phyloP scores from a whole-genome alignment of 37 sponge, comb jelly and placozoan species.

The Aplysina aerophoba region DNA sequence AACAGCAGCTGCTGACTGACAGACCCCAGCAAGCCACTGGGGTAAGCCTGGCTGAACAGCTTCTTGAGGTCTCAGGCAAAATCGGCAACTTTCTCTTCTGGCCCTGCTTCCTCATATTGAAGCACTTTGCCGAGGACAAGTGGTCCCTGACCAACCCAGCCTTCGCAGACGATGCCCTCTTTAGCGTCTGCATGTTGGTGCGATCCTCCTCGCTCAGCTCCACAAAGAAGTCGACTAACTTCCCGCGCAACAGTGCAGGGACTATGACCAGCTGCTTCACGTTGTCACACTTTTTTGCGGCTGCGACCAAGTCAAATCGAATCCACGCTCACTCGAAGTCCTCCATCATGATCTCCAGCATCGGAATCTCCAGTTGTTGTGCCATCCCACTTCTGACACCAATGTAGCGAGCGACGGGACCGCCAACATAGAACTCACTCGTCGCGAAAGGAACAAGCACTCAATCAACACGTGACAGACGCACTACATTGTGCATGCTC shows the following conservation, averaged over 20 bases:
- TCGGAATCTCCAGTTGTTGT: not conserved
- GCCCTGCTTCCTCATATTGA: constrained; percentile 3
- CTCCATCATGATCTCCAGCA: constrained; percentile 35
- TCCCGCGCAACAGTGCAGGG: constrained; percentile 51
- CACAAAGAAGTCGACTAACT: constrained; percentile 31
- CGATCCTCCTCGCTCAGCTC: constrained; percentile 5
- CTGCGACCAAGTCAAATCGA: constrained; percentile 42
- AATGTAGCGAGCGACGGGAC: no score
- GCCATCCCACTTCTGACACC: not conserved
- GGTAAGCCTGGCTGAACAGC: not conserved
- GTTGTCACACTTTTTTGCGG: constrained; percentile 47
- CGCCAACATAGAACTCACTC: no score
- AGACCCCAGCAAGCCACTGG: not conserved
- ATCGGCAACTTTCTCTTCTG: constrained; percentile 27
- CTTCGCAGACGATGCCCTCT: not conserved
- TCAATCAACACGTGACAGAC: no score
- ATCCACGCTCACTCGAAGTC: constrained; percentile 44
- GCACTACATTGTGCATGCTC: no score
- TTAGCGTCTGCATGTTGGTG: not conserved
- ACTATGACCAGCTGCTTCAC: constrained; percentile 40
- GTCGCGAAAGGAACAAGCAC: no score
- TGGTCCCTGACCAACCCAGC: constrained; percentile 31
- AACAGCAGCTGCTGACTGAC: constrained; percentile 34
- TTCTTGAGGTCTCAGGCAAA: constrained; percentile 3
- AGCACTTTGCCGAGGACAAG: not conserved